phyloP scores from a whole-genome alignment of 2,888 invertebrate species.

The Philonicus albiceps region DNA sequence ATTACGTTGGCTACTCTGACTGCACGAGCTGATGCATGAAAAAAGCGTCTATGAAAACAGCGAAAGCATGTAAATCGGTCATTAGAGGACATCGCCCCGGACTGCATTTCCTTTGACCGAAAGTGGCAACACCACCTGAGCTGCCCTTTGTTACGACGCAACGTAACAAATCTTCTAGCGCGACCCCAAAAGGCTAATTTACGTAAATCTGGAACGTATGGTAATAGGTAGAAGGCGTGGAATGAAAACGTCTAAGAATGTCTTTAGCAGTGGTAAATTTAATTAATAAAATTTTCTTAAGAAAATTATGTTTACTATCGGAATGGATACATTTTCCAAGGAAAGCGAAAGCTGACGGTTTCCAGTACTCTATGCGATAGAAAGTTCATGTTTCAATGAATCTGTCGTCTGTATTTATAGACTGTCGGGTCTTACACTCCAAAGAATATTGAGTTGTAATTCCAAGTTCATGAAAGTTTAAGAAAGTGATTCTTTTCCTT shows the following conservation, averaged over 20 bases:
- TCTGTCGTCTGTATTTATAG: neutral
- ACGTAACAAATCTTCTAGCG: neutral
- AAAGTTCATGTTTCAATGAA: neutral
- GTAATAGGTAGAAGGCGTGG: neutral
- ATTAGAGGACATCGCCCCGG: slow-evolving; percentile 43
- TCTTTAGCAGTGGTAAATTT: neutral
- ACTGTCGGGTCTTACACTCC: neutral
- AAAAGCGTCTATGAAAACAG: neutral
- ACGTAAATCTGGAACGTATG: neutral
- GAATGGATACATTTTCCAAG: slow-evolving; percentile 17
- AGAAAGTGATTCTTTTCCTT: neutral
- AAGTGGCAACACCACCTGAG: neutral
- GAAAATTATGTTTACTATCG: neutral
- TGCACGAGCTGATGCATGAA: neutral
- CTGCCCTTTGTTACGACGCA: neutral
- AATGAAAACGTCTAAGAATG: slow-evolving; percentile 3
- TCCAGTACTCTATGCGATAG: neutral
- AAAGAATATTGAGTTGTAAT: neutral
- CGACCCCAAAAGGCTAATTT: neutral
- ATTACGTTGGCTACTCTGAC: neutral
- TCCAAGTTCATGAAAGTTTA: neutral
- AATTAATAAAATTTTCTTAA: neutral
- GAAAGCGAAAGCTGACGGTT: slow-evolving; percentile 29
- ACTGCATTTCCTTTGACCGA: slow-evolving; percentile 1
- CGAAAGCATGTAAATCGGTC: slow-evolving; percentile 38